Evolutionary conservation across 2,888 invertebrate species (phyloP).

Genomic region (Sepioteuthis lessoniana): DNA sequence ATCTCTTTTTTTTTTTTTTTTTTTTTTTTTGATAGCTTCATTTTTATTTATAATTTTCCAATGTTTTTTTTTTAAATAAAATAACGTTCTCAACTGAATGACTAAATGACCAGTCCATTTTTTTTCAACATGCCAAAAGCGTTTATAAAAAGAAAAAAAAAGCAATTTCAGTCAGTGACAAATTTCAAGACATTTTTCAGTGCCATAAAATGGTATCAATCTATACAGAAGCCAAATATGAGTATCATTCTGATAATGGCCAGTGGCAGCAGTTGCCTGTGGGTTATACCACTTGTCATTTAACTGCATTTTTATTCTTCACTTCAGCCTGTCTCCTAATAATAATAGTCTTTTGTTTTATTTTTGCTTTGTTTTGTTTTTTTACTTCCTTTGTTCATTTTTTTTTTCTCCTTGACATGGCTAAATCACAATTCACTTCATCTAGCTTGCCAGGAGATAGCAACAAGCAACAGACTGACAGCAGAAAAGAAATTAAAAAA

Average conservation of each 20-base stretch:
- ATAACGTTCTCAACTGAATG: not conserved
- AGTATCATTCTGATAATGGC: not conserved
- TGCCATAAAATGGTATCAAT: not conserved
- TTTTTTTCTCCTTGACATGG: not conserved
- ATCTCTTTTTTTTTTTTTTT: too few species aligned
- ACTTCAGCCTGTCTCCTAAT: not conserved
- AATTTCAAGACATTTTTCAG: not conserved
- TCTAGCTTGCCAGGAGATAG: not conserved
- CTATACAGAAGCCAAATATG: not conserved
- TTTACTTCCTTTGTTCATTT: too few species aligned
- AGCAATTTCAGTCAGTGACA: not conserved
- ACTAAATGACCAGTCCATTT: not conserved
- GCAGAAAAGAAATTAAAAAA: not conserved
- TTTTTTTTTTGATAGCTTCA: too few species aligned
- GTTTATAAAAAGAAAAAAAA: not conserved
- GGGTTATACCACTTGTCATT: not conserved
- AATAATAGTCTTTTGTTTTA: not conserved
- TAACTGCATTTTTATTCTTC: conserved; percentile 2
- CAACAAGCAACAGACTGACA: not conserved
- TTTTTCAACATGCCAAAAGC: not conserved
- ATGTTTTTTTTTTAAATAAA: not conserved
- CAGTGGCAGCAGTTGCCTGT: not conserved
- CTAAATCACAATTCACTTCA: not conserved
- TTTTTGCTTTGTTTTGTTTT: not conserved
- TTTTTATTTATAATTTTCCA: not conserved